Evolutionary conservation across 2,113 vertebrate species (phyloP), one percentile per base, ranked within the genome.

Genomic region (Aleadryas rufinucha): DNA sequence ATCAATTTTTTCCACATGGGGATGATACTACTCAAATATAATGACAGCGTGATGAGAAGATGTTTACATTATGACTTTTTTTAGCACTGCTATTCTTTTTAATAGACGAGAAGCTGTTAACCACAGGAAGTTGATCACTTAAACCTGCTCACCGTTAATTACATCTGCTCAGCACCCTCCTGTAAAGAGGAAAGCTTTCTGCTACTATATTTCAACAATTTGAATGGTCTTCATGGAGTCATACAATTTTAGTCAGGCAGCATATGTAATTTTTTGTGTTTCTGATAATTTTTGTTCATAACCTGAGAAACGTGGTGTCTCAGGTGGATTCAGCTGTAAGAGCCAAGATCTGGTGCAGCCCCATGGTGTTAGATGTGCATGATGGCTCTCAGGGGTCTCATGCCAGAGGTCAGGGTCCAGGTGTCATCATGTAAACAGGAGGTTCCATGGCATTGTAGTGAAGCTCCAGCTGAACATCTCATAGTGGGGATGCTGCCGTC

Each of bases 221-320:
- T 70, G 23, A 57, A 26, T 13, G 21, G 1, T 84, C 13, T 64
- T 64, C 24, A 24, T 30, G 9, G 11, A 64, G 31, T 60, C 49
- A 79, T 20, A 45, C 6, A 59, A 49, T 11, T 60, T 78, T 30
- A 65, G 13, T 44, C 22, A 47, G 75, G 7, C 2, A 90, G 8
- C 12, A 47, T 11, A 20, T 1, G 2, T 30, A 3, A 56, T 79
- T 71, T 81, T 79, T 63, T 35, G 6, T n/a, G 18, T 49, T 89
- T 81, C n/a, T 57, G 31, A 26, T 16, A 13, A 27, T 20, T 66
- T 92, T 59, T 28, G 56, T 59, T 16, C 8, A 21, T 1, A 3
- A 24, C 9, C 6, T 42, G 23, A 64, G 18, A 5, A 72, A 0
- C 4, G 17, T 1, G 1, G 2, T 76, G 20, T 28, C 20, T 10